Base-by-base conservation (phyloP, 2,113 vertebrate genomes). In the Tragulus kanchil region DNA sequence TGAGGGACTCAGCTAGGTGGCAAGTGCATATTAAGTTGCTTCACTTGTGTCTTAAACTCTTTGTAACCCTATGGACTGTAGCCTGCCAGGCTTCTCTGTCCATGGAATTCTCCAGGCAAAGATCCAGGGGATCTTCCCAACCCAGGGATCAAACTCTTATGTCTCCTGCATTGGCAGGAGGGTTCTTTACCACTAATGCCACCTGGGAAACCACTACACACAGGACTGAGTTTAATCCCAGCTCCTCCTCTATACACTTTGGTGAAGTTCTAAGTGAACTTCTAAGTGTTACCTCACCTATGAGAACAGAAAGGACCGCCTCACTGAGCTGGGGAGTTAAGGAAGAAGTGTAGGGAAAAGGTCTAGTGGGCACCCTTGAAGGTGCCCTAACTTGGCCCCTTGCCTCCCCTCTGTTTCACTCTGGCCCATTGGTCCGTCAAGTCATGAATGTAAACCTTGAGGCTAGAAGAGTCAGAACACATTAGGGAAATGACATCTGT, bases 201-300 rank as follows among this genome's bases (percentile, higher is more conserved):
- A 73, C 82, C 45, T 96, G 94, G 42, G 56, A 87, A 97, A 92
- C 69, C 69, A 93, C 84, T 54, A 45, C 73, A 61, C 9, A 19
- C 25, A 85, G 62, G 17, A 71, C 28, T 65, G 31, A 14, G 14
- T 88, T 83, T 93, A 75, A 90, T 79, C 45, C 67, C 10, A 94
- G 61, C 16, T 81, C 42, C 14, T 36, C 28, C 21, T 81, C 61
- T 67, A 17, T 52, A 36, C 26, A 11, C n/a, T 54, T 56, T 92
- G 21, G 28, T 36, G 50, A 92, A 56, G 62, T 73, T 77, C 54
- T 79, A 79, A 89, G 65, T 73, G 36, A n/a, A n/a, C n/a, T n/a
- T n/a, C n/a, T n/a, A n/a, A n/a, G n/a, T n/a, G 7, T 94, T 89
- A 92, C 64, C 42, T 95, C 42, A 58, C 54, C 21, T 91, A 61